Base-by-base conservation (phyloP, 2,797 vertebrate species). In the Pelobates cultripes region DNA sequence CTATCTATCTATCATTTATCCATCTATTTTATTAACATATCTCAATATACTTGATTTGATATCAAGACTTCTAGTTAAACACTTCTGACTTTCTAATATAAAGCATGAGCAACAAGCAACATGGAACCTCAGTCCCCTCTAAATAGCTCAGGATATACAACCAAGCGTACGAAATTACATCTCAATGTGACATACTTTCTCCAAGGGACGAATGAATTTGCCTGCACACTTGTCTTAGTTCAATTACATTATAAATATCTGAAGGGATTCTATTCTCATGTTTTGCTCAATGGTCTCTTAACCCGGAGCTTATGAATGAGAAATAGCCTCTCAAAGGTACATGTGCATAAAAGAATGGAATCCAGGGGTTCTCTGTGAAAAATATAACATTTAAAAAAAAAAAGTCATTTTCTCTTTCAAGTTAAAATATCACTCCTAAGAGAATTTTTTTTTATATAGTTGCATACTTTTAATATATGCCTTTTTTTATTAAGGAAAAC, bases 251-350 rank as follows among this genome's bases (percentile, higher is more conserved):
- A 64, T 28, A 64, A 6, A 64, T 17, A 12, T 64, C 61, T 51
- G 3, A 51, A 2, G 61, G 61, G 17, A 64, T 14, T 40, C 17
- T 64, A 7, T 60, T 3, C 61, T 64, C 17, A 9, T 64, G 61
- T 64, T 64, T 64, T 40, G 57, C 61, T 40, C 61, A 28, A 64
- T 40, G 61, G 17, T n/a, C 61, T 64, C 61, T 64, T 64, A 64
- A 64, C 17, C n/a, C 61, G 10, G 17, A 7, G 17, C 14, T 17
- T 15, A 4, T 15, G 57, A 64, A 6, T 28, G 61, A 14, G 17
- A 12, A 28, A 64, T 12, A 28, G 14, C 12, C 57, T 60, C 9
- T 2, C 61, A 4, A 64, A 64, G 7, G 14, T 64, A 7, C 1
- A 12, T 15, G 55, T 15, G 55, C 4, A 3, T 12, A 57, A 57